Percentiles rank a stretch among this genome's conserved stretches.
These are phyloP conservation scores for Mythimna pallens DNA, from an alignment of 2,888 invertebrate genomes.

Conservation along the genomic window DNA sequence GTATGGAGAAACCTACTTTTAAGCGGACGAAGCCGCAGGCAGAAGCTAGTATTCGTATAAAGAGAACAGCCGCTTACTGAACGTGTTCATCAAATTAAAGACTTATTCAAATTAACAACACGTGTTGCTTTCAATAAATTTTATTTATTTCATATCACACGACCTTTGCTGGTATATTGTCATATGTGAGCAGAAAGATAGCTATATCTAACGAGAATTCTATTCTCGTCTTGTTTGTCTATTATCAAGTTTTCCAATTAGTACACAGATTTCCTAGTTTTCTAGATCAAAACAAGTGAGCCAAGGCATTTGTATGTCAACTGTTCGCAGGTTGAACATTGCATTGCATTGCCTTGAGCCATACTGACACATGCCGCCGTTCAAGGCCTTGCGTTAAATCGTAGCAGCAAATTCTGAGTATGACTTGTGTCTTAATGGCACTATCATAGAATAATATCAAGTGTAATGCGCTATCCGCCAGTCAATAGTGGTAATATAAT, in stretches of 20 bases:
- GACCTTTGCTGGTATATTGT: background rate
- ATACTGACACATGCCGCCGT: constrained; percentile 63
- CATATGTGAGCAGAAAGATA: constrained; percentile 13
- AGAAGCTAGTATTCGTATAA: background rate
- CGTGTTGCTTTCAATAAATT: constrained; percentile 13
- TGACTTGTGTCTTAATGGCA: constrained; percentile 29
- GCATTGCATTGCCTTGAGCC: constrained; percentile 67
- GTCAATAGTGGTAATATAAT: constrained; percentile 45
- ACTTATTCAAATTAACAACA: constrained; percentile 11
- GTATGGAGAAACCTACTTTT: no score
- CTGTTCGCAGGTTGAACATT: constrained; percentile 47
- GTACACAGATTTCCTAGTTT: constrained; percentile 41
- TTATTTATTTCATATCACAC: constrained; percentile 14
- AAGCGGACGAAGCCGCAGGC: no score
- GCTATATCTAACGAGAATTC: constrained; percentile 9
- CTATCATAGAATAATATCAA: constrained; percentile 25
- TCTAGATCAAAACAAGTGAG: constrained; percentile 49
- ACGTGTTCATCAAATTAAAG: background rate
- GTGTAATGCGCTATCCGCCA: constrained; percentile 16
- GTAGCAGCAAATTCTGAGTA: constrained; percentile 62
- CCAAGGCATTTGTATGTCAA: constrained; percentile 60
- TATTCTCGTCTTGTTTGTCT: constrained; percentile 13
- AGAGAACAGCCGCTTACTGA: background rate
- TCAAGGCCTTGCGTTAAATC: constrained; percentile 67
- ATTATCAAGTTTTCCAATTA: constrained; percentile 41